phyloP scores from a whole-genome alignment of 1,140 invertebrate species.

The Conopomorpha cramerella region DNA sequence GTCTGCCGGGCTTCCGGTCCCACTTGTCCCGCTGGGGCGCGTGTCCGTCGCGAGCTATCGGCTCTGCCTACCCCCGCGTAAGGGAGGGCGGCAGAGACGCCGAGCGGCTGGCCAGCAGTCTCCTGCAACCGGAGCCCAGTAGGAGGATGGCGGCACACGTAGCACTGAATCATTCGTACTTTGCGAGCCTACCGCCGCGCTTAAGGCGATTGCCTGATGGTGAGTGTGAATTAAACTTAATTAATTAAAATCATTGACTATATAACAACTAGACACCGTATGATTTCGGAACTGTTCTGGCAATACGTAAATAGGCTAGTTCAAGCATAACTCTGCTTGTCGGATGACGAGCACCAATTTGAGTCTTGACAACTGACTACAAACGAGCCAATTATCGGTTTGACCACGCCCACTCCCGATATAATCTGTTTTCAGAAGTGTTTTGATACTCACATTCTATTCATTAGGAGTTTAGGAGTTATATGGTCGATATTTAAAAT shows the following conservation, averaged over 20 bases:
- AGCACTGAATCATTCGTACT: slow-evolving; percentile 90
- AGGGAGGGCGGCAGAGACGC: slow-evolving; percentile 83
- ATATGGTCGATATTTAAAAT: too few species aligned
- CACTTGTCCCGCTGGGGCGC: slow-evolving; percentile 71
- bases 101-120: slow-evolving; percentile 82
- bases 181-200: slow-evolving; percentile 81
- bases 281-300: neutral
- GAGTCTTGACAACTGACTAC: too few species aligned
- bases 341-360: too few species aligned
- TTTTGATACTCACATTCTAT: too few species aligned
- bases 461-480: too few species aligned
- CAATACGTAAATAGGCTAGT: too few species aligned
- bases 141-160: slow-evolving; percentile 84
- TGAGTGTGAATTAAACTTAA: slow-evolving; percentile 50
- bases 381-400: too few species aligned
- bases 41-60: slow-evolving; percentile 79
- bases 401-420: too few species aligned
- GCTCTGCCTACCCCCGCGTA: slow-evolving; percentile 85
- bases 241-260: slow-evolving; percentile 1
- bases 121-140: slow-evolving; percentile 88
- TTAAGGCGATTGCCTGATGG: slow-evolving; percentile 89
- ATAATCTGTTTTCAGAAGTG: too few species aligned
- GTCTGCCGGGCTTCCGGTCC: slow-evolving; percentile 83
- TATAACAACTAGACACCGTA: too few species aligned
- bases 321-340: too few species aligned